A percentile compares a stretch with the other conserved stretches of the same genome.
Evolutionary conservation across 2,113 vertebrate genomes (phyloP).

Genomic region (Mobula birostris): DNA sequence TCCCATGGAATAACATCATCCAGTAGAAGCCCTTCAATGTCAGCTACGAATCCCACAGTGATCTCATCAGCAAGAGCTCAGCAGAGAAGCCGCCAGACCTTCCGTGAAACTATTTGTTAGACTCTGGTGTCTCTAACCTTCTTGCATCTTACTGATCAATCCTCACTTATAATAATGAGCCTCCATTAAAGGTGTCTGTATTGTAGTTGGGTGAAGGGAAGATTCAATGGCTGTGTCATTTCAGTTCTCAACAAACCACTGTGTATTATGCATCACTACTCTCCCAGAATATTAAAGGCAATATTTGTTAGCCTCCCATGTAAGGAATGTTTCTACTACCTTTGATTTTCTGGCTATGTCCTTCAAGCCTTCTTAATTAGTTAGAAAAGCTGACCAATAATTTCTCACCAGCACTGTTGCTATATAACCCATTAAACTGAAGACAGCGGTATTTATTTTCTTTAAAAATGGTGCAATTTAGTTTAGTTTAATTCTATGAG

Average conservation of each 20-base stretch:
- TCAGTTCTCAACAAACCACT: too few relatives aligned
- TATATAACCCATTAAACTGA: neutral
- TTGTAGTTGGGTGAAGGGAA: neutral
- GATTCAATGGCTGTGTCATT: neutral
- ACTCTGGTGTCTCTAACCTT: neutral
- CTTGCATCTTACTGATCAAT: neutral
- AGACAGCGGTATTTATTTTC: neutral
- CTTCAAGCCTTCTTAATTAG: neutral
- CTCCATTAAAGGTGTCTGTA: neutral
- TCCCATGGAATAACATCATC: too few relatives aligned
- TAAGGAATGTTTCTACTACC: neutral
- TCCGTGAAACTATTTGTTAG: neutral
- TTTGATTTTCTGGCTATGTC: neutral
- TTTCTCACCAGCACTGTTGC: neutral
- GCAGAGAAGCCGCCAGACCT: neutral
- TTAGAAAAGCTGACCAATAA: neutral
- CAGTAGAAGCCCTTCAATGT: too few relatives aligned
- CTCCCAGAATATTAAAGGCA: neutral
- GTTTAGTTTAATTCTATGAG: neutral
- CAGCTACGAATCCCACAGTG: too few relatives aligned
- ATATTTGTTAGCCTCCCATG: neutral
- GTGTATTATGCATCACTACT: neutral
- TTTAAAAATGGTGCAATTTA: neutral
- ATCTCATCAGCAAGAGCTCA: neutral
- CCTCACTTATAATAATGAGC: neutral